Conservation (phyloP, 1,140 invertebrate species). For the Drosophila nannoptera region DNA sequence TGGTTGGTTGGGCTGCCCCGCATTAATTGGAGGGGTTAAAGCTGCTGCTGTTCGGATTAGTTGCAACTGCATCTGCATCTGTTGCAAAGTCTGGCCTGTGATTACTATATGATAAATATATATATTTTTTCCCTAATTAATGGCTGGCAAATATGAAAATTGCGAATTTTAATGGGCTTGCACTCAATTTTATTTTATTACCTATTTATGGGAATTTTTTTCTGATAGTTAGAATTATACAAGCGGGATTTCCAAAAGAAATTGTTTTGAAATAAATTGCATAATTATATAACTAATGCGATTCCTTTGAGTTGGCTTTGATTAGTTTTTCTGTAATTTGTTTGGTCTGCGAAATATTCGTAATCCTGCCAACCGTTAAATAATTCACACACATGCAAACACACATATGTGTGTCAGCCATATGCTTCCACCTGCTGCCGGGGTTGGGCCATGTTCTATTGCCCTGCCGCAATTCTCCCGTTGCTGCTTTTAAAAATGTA, state of each 20-base stretch:
- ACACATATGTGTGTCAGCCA: neutral
- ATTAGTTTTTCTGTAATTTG: neutral
- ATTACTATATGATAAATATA: neutral
- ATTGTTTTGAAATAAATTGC: too few relatives aligned
- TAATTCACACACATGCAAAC: neutral
- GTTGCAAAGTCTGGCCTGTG: neutral
- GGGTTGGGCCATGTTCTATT: neutral
- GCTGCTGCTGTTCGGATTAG: neutral
- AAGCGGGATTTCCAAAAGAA: too few relatives aligned
- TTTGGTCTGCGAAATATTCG: too few relatives aligned
- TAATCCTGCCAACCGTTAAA: neutral
- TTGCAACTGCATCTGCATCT: conserved; percentile 1
- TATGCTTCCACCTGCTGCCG: conserved; percentile 1
- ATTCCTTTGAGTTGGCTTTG: too few relatives aligned
- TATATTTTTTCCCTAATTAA: neutral
- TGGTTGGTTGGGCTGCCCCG: conserved; percentile 3
- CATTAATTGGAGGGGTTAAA: conserved; percentile 9
- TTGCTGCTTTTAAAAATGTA: conserved; percentile 45
- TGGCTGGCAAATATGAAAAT: neutral
- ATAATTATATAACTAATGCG: too few relatives aligned
- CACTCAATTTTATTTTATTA: too few relatives aligned
- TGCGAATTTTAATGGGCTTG: too few relatives aligned
- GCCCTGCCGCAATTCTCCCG: neutral
- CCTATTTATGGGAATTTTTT: too few relatives aligned
- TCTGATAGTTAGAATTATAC: too few relatives aligned